These are phyloP conservation scores for Anolis carolinensis DNA, from an alignment of 2,113 vertebrate species.

Conservation along the genomic window DNA sequence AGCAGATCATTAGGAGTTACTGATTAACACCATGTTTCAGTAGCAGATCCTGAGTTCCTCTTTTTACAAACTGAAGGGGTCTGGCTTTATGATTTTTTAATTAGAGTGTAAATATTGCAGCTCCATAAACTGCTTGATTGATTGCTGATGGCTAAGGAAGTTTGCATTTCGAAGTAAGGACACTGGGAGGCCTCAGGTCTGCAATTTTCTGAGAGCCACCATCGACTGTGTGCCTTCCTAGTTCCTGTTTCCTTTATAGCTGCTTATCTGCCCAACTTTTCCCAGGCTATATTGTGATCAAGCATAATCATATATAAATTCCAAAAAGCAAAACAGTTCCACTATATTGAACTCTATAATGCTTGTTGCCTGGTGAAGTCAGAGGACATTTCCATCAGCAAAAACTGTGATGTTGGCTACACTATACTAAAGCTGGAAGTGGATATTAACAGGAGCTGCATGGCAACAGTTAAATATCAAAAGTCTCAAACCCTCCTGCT, in stretches of 20 bases:
- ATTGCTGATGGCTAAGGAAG: conserved; percentile 79
- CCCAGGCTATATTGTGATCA: background rate
- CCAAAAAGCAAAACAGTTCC: background rate
- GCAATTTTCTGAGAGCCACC: conserved; percentile 36
- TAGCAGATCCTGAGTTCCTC: conserved; percentile 71
- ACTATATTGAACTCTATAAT: background rate
- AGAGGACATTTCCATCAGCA: background rate
- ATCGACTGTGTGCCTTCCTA: background rate
- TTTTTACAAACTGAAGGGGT: conserved; percentile 77
- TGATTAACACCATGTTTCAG: conserved; percentile 79
- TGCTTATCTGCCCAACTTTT: conserved; percentile 6
- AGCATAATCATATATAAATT: accelerated
- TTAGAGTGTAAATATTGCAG: conserved; percentile 89
- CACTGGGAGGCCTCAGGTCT: conserved; percentile 50
- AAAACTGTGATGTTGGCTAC: background rate
- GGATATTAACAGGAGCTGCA: too few relatives aligned
- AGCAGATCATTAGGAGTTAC: conserved; percentile 79
- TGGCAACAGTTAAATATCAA: background rate
- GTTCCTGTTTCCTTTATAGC: conserved; percentile 37
- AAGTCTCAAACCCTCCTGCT: too few relatives aligned
- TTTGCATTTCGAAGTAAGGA: conserved; percentile 71
- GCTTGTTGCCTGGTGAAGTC: background rate
- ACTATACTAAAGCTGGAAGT: background rate
- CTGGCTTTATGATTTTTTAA: conserved; percentile 90
- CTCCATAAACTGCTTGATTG: conserved; percentile 86